Conservation (phyloP, 2,113 vertebrate genomes). For the Hippocampus guttulatus region DNA sequence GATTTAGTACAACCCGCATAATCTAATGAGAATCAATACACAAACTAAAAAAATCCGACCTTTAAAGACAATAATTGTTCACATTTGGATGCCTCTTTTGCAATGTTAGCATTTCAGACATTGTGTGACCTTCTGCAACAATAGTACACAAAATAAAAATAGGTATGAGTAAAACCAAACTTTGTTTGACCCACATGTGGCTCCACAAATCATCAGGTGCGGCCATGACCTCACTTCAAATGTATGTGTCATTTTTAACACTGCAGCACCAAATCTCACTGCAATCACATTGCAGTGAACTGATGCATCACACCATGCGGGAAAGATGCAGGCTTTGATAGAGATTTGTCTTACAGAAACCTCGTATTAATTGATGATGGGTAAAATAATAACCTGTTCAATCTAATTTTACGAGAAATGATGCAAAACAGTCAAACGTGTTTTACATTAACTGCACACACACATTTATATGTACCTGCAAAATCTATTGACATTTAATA, state of each 20-base stretch:
- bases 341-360: neutral
- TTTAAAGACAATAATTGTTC: neutral
- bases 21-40: neutral
- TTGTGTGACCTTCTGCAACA: neutral
- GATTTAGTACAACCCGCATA: neutral
- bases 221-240: slow-evolving; percentile 20
- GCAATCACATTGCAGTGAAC: neutral
- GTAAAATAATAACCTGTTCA: too few species aligned
- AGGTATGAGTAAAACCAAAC: neutral
- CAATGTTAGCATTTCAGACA: slow-evolving; percentile 23
- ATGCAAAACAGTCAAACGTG: too few species aligned
- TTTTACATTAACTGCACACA: too few species aligned
- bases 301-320: neutral
- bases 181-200: slow-evolving; percentile 10
- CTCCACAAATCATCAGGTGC: slow-evolving; percentile 12
- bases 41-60: neutral
- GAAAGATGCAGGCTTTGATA: neutral
- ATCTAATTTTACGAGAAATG: too few species aligned
- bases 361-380: neutral
- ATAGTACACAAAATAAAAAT: slow-evolving; percentile 2
- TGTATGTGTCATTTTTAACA: slow-evolving; percentile 24
- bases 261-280: neutral
- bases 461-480: too few species aligned
- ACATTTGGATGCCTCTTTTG: neutral
- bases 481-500: too few species aligned